A percentile compares a stretch with the other conserved stretches of the same genome.
phyloP scores from a whole-genome alignment of 2,113 vertebrate genomes.

The Crotophaga sulcirostris region DNA sequence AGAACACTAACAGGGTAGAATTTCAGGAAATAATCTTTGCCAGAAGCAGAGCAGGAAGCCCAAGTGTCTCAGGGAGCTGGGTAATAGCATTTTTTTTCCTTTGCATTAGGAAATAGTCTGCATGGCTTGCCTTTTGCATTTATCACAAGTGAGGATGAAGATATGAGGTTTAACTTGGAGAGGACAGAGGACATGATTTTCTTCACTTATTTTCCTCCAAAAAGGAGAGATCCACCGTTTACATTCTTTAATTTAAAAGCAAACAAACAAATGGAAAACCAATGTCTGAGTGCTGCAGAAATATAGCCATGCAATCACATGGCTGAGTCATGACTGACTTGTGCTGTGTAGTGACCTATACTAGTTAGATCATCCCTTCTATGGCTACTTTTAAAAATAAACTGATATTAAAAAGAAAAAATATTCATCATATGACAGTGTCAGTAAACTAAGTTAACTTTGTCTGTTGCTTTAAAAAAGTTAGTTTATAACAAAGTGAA shows the following conservation, averaged over 20 bases:
- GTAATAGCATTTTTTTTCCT: neutral
- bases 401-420: neutral
- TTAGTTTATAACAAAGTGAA: neutral
- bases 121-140: neutral
- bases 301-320: neutral
- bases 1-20: neutral
- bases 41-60: neutral
- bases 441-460: neutral
- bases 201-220: neutral
- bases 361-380: neutral
- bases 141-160: neutral
- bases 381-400: neutral
- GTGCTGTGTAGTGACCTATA: neutral
- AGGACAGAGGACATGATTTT: neutral
- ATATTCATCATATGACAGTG: neutral
- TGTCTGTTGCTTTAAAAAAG: neutral
- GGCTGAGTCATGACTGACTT: neutral
- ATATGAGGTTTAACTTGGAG: neutral
- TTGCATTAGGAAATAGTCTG: neutral
- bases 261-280: neutral
- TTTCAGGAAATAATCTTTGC: neutral
- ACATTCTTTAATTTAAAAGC: neutral
- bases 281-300: neutral
- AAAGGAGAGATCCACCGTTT: neutral
- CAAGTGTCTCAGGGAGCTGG: fast-evolving